These are phyloP conservation scores for Hexactinellida sp. DNA, from an alignment of 37 sponge, comb jelly and placozoan species.

Conservation along the genomic window DNA sequence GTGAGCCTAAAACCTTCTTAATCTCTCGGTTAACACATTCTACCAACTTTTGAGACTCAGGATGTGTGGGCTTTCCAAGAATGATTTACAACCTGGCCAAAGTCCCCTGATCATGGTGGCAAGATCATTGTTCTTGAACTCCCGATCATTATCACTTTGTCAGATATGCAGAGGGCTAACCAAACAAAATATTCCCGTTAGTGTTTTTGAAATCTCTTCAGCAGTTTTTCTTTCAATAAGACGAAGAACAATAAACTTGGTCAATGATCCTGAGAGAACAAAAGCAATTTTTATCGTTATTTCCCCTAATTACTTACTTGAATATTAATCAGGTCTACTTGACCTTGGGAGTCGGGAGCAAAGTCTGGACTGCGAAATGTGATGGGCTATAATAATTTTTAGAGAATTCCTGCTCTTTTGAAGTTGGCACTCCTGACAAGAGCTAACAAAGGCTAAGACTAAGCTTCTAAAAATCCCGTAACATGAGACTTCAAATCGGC, in stretches of 20 bases:
- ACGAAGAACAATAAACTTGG: neutral
- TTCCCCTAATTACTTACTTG: neutral
- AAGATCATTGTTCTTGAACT: neutral
- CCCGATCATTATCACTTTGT: neutral
- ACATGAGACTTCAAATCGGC: too few relatives aligned
- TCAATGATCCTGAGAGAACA: neutral
- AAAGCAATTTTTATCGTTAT: neutral
- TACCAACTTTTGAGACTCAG: neutral
- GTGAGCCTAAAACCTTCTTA: too few relatives aligned
- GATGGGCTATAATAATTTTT: neutral
- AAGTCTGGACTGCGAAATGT: neutral
- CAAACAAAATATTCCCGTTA: neutral
- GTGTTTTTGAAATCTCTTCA: neutral
- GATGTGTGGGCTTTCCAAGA: neutral
- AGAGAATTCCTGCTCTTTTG: neutral
- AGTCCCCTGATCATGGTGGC: neutral
- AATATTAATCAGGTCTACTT: neutral
- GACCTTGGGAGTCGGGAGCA: neutral
- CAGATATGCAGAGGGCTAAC: neutral
- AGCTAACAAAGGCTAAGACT: neutral
- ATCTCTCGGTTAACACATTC: neutral
- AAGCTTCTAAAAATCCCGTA: too few relatives aligned
- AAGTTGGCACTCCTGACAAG: neutral
- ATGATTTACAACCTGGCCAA: neutral
- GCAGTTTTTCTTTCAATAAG: neutral